Conservation (phyloP, 2,888 invertebrate genomes). For the Diarsia brunnea region DNA sequence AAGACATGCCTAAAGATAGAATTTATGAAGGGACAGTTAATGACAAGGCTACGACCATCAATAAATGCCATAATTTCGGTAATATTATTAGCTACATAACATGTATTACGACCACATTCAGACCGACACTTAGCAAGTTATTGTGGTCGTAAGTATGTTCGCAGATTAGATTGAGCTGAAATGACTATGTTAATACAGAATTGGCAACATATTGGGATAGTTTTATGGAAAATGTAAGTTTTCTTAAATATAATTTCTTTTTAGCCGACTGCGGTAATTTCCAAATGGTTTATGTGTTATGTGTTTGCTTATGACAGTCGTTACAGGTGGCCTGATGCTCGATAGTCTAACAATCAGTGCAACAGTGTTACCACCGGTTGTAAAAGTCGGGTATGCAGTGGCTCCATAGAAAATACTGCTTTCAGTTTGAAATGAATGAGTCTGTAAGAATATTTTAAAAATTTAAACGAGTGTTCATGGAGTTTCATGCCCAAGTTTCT, state of each 20-base stretch:
- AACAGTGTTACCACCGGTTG: background rate
- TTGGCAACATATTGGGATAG: background rate
- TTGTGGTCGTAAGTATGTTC: slow-evolving; percentile 8
- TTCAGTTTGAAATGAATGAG: background rate
- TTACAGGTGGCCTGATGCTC: background rate
- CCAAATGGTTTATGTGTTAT: too few relatives aligned
- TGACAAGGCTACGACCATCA: slow-evolving; percentile 6
- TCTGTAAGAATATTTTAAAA: too few relatives aligned
- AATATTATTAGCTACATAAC: slow-evolving; percentile 14
- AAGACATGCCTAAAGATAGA: slow-evolving; percentile 24
- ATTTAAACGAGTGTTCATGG: too few relatives aligned
- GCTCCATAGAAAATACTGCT: background rate
- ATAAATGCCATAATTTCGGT: slow-evolving; percentile 25
- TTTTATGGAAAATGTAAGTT: background rate
- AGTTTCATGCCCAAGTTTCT: too few relatives aligned
- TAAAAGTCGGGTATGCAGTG: background rate
- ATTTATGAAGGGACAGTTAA: slow-evolving; percentile 23
- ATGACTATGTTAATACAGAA: background rate
- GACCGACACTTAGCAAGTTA: slow-evolving; percentile 1
- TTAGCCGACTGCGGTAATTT: too few relatives aligned
- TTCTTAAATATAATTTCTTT: background rate
- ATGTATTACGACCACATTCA: slow-evolving; percentile 23
- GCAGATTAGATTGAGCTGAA: slow-evolving; percentile 19
- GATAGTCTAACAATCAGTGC: background rate
- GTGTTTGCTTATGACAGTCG: background rate